A percentile compares a stretch with the other conserved stretches of the same genome.
phyloP scores from a whole-genome alignment of 2,888 invertebrate species.

The Lepidochrysops patricia region DNA sequence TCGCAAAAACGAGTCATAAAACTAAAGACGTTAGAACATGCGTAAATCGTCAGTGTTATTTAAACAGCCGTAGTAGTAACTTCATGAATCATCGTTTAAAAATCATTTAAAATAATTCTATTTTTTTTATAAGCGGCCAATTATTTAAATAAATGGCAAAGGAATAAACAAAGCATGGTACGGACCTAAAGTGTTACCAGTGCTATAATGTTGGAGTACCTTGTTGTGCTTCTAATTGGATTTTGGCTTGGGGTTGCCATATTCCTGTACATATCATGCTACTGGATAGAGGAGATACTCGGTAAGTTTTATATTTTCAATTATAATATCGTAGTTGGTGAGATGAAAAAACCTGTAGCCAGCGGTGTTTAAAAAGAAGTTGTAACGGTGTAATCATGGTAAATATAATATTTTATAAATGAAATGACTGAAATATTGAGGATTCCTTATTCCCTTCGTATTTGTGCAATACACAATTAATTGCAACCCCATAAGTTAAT shows the following conservation, averaged over 20 bases:
- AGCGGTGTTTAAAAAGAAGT: too few relatives aligned
- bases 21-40: not conserved
- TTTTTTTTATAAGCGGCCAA: not conserved
- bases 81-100: not conserved
- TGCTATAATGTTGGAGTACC: slow-evolving; percentile 59
- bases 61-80: not conserved
- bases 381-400: not conserved
- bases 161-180: slow-evolving; percentile 15
- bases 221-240: slow-evolving; percentile 57
- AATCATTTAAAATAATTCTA: not conserved
- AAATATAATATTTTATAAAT: too few relatives aligned
- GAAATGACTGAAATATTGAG: too few relatives aligned
- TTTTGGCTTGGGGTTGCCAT: slow-evolving; percentile 70
- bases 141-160: not conserved
- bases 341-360: not conserved
- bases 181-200: slow-evolving; percentile 3
- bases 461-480: too few relatives aligned
- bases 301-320: slow-evolving; percentile 57
- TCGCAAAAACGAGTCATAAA: not conserved
- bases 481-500: too few relatives aligned
- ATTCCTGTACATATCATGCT: slow-evolving; percentile 68
- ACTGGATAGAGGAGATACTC: slow-evolving; percentile 76
- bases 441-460: too few relatives aligned
- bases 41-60: not conserved
- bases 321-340: not conserved